Evolutionary conservation across 2,888 invertebrate genomes (phyloP).

Genomic region (Mechanitis mazaeus): DNA sequence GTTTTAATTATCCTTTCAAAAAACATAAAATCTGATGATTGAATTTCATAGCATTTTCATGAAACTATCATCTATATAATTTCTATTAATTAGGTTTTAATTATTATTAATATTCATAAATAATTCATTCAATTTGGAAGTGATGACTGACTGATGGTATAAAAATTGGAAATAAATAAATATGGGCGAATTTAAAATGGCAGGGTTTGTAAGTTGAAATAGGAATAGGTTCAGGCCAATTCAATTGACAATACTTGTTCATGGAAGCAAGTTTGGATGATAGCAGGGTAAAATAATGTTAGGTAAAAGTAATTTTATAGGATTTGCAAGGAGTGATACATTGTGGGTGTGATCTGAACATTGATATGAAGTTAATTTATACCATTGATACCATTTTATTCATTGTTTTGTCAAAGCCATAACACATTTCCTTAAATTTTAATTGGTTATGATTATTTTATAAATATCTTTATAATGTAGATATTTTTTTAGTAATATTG

Average conservation of each 20-base stretch:
- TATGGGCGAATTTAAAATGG: constrained; percentile 30
- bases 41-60: too few relatives aligned
- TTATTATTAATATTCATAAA: background rate
- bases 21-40: too few relatives aligned
- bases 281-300: constrained; percentile 37
- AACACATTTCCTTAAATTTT: background rate
- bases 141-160: background rate
- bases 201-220: constrained; percentile 26
- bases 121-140: background rate
- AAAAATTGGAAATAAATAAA: constrained; percentile 11
- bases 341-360: background rate
- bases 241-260: constrained; percentile 35
- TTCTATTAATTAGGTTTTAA: background rate
- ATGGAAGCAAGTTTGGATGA: constrained; percentile 32
- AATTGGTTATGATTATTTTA: background rate
- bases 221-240: constrained; percentile 23
- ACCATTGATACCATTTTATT: background rate
- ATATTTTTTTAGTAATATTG: background rate
- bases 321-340: background rate
- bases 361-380: background rate
- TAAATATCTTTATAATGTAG: constrained; percentile 5
- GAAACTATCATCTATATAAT: background rate
- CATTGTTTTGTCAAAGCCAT: background rate
- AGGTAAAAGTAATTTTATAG: constrained; percentile 9
- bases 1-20: too few relatives aligned